Evolutionary conservation across 2,797 vertebrate species (phyloP).

Genomic region (Sebastes taczanowskii): DNA sequence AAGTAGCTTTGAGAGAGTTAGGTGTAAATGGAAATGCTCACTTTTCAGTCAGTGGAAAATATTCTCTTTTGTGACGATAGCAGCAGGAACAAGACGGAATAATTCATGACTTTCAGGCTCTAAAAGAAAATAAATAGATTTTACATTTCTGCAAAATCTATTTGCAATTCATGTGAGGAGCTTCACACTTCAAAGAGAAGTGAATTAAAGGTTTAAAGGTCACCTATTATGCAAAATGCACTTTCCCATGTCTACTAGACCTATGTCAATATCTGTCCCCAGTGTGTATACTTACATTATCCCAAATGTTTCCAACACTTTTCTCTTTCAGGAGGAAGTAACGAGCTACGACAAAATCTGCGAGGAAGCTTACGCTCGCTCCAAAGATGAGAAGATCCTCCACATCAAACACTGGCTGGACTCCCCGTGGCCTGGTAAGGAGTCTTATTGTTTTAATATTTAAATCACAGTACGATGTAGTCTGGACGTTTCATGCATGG

Average conservation of each 20-base stretch:
- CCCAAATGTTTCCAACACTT: too few species aligned
- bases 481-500: neutral
- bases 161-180: neutral
- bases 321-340: constrained; percentile 86
- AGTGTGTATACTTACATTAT: too few species aligned
- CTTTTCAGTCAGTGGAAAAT: too few species aligned
- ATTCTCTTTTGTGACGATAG: neutral
- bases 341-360: constrained; percentile 92
- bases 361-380: constrained; percentile 90
- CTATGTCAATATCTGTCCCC: too few species aligned
- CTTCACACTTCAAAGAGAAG: neutral
- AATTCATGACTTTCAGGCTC: neutral
- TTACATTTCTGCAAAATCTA: neutral
- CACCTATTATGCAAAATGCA: too few species aligned
- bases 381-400: constrained; percentile 93
- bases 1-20: neutral
- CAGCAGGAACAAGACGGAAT: neutral
- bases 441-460: neutral
- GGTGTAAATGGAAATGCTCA: neutral
- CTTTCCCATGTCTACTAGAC: too few species aligned
- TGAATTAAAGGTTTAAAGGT: too few species aligned
- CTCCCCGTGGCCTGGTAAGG: constrained; percentile 92
- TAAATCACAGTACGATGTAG: accelerated
- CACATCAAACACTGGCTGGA: constrained; percentile 96
- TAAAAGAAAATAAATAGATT: too few species aligned